phyloP scores from a whole-genome alignment of 64 coral and sea anemone species.

The Catalaphyllia jardinei region DNA sequence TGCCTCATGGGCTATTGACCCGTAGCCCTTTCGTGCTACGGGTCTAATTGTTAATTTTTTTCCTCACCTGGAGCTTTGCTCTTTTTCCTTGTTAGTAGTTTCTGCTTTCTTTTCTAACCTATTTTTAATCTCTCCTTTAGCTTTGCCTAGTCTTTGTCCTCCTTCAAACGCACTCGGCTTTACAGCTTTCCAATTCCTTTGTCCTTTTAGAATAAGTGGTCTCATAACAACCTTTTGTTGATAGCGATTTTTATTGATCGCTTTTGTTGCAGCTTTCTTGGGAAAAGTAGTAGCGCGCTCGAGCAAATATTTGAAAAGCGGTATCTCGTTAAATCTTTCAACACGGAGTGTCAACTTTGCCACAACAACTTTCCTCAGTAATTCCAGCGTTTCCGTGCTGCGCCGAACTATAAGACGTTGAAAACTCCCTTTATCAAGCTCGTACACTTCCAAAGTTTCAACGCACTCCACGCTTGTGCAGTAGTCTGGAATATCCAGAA shows the following conservation, averaged over 20 bases:
- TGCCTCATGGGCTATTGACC: too few relatives aligned
- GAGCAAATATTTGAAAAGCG: constrained; percentile 60
- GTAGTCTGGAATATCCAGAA: constrained; percentile 69
- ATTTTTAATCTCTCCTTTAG: background rate
- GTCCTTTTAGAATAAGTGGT: background rate
- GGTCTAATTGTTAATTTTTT: too few relatives aligned
- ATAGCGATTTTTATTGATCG: background rate
- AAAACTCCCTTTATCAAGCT: constrained; percentile 83
- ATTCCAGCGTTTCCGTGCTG: constrained; percentile 61
- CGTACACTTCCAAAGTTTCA: constrained; percentile 76
- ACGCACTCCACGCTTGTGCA: constrained; percentile 72
- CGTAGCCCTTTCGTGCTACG: too few relatives aligned
- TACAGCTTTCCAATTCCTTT: background rate
- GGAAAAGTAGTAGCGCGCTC: constrained; percentile 26
- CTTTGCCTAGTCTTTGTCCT: background rate
- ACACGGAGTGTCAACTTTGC: constrained; percentile 59
- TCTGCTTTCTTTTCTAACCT: background rate
- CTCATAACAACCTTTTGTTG: background rate
- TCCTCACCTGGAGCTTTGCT: background rate
- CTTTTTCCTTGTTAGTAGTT: background rate
- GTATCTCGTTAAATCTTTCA: constrained; percentile 52
- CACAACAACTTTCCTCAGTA: constrained; percentile 55
- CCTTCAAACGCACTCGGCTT: background rate
- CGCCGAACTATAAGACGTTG: constrained; percentile 65
- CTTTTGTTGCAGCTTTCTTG: background rate